Evolutionary conservation across 2,797 vertebrate species (phyloP).

Genomic region (Thamnophis elegans): DNA sequence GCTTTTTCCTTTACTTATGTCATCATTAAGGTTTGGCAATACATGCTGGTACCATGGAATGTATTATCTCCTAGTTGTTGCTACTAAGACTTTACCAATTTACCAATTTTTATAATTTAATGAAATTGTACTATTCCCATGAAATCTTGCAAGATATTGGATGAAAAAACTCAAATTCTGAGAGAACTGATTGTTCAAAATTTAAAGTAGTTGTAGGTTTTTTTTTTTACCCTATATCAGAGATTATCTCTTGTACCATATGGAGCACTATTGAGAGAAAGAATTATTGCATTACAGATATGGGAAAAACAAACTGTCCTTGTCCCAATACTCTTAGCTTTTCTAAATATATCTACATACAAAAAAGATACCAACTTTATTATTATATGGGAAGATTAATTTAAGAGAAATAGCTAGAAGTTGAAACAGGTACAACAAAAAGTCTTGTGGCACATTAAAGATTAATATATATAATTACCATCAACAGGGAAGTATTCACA

Average conservation of each 20-base stretch:
- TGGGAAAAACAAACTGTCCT: not conserved
- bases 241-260: not conserved
- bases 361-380: not conserved
- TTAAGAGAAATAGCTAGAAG: not conserved
- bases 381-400: not conserved
- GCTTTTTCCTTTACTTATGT: not conserved
- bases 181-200: not conserved
- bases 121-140: not conserved
- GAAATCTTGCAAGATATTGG: not conserved
- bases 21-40: not conserved
- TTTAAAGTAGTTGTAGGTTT: not conserved
- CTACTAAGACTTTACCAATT: not conserved
- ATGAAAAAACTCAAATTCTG: not conserved
- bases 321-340: not conserved
- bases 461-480: not conserved
- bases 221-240: not conserved
- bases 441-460: not conserved
- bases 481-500: not conserved
- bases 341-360: not conserved
- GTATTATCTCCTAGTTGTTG: not conserved
- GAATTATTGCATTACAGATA: not conserved
- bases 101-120: not conserved
- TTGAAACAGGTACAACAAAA: not conserved
- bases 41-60: not conserved
- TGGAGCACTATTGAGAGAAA: not conserved